phyloP scores from a whole-genome alignment of 2,888 invertebrate genomes.

The Pardosa pseudoannulata region DNA sequence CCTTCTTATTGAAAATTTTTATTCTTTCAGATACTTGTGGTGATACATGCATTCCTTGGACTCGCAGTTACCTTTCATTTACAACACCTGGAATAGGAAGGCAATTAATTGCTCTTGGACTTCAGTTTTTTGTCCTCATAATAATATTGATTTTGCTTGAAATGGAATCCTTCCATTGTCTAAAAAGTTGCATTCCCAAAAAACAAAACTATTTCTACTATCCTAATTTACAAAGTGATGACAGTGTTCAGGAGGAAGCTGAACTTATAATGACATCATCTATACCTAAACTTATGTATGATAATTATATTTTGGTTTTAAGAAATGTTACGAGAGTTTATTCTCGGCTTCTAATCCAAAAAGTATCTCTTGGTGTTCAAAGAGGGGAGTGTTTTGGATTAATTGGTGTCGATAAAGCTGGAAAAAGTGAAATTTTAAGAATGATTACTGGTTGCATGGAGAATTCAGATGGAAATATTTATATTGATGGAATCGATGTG shows the following conservation, averaged over 20 bases:
- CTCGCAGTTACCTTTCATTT: constrained; percentile 83
- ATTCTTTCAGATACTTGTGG: constrained; percentile 75
- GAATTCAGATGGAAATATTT: constrained; percentile 78
- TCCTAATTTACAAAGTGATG: neutral
- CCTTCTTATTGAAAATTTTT: too few relatives aligned
- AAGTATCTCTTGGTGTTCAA: constrained; percentile 83
- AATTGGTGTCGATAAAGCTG: constrained; percentile 80
- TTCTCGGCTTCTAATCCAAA: constrained; percentile 81
- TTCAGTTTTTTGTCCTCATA: constrained; percentile 70
- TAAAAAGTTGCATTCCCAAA: neutral
- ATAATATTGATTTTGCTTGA: constrained; percentile 60
- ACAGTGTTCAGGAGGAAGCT: neutral
- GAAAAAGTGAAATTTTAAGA: constrained; percentile 80
- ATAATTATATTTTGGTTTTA: constrained; percentile 79
- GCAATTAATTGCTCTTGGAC: constrained; percentile 82
- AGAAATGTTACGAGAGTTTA: constrained; percentile 82
- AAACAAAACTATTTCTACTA: neutral
- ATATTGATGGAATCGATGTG: constrained; percentile 80
- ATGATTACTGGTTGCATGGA: constrained; percentile 80
- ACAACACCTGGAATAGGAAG: constrained; percentile 84
- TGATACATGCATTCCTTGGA: constrained; percentile 76
- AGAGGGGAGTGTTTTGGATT: constrained; percentile 79
- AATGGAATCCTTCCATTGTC: neutral
- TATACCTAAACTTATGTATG: neutral
- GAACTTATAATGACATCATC: neutral